These are phyloP conservation scores for Anoplolepis gracilipes DNA, from an alignment of 1,140 invertebrate genomes.

Conservation along the genomic window DNA sequence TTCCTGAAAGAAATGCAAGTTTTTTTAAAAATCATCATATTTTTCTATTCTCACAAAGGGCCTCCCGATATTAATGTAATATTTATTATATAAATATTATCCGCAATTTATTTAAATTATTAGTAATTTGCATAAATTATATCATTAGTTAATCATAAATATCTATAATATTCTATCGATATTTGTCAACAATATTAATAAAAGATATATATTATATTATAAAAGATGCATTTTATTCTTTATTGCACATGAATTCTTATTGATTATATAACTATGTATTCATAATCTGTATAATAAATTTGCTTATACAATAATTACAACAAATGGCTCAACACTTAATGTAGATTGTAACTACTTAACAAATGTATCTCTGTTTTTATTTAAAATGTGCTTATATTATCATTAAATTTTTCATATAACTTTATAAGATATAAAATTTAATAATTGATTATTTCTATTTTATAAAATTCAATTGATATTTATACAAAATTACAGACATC, in stretches of 20 bases:
- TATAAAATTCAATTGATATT: slow-evolving; percentile 8
- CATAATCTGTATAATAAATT: slow-evolving; percentile 14
- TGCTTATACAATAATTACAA: slow-evolving; percentile 3
- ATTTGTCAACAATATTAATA: background rate
- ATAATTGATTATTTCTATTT: background rate
- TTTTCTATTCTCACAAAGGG: background rate
- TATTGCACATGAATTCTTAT: background rate
- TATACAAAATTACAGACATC: slow-evolving; percentile 21
- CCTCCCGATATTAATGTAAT: background rate
- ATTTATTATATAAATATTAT: slow-evolving; percentile 1
- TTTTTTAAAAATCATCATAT: background rate
- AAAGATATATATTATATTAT: background rate
- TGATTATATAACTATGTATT: background rate
- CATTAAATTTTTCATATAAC: background rate
- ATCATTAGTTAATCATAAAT: slow-evolving; percentile 30
- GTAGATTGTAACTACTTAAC: slow-evolving; percentile 10
- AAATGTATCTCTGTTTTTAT: background rate
- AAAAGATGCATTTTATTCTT: background rate
- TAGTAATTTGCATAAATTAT: slow-evolving; percentile 6
- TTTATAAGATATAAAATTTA: slow-evolving; percentile 5
- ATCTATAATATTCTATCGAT: background rate
- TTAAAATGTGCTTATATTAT: background rate
- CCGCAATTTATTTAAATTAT: background rate
- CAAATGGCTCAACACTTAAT: background rate
- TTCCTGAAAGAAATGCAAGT: slow-evolving; percentile 78